Conservation (phyloP, 2,113 vertebrate genomes). For the Prionailurus viverrinus region DNA sequence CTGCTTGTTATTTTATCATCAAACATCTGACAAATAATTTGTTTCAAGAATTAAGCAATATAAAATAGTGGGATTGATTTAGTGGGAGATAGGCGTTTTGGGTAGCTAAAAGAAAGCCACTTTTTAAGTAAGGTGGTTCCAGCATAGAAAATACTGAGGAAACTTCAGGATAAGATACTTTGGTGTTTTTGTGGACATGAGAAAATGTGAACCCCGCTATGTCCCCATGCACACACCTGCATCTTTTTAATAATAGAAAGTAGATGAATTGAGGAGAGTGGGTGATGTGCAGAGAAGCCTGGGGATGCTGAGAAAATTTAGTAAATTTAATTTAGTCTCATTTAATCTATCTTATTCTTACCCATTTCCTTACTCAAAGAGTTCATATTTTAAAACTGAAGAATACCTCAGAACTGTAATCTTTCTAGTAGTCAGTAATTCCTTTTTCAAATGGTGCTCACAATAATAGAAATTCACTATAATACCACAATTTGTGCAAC, state of each 20-base stretch:
- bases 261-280: not conserved
- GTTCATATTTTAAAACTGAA: conserved; percentile 3
- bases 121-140: not conserved
- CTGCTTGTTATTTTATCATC: not conserved
- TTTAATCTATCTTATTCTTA: not conserved
- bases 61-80: not conserved
- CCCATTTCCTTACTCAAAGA: conserved; percentile 18
- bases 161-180: not conserved
- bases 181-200: not conserved
- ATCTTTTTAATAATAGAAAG: not conserved
- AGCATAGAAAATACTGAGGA: not conserved
- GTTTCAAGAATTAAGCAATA: not conserved
- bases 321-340: not conserved
- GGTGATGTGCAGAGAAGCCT: not conserved
- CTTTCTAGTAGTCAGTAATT: not conserved
- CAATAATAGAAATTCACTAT: conserved; percentile 15
- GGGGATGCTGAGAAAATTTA: not conserved
- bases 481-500: not conserved
- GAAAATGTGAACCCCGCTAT: not conserved
- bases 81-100: not conserved
- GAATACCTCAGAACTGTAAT: not conserved
- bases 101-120: not conserved
- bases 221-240: not conserved
- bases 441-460: not conserved
- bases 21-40: not conserved